A percentile compares a stretch with the other conserved stretches of the same genome.
Conservation (phyloP, 2,113 vertebrate species). For the Struthidea cinerea region DNA sequence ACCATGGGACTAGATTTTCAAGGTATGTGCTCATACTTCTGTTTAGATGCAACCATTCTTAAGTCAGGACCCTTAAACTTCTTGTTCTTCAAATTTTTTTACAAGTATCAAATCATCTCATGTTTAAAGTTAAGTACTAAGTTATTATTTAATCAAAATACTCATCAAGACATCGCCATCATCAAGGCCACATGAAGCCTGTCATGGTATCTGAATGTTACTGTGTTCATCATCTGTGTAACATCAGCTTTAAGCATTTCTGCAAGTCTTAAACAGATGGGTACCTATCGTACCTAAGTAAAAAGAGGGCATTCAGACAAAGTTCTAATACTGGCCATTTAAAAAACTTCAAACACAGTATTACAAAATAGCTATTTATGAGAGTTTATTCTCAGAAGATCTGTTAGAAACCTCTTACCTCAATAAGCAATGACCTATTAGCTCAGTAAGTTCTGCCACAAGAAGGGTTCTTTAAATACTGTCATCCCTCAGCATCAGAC, state of each 20-base stretch:
- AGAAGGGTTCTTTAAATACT: background rate
- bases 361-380: background rate
- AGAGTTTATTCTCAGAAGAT: background rate
- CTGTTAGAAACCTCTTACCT: background rate
- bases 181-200: background rate
- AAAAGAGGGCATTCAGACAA: background rate
- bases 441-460: background rate
- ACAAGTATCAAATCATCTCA: background rate
- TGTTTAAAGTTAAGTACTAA: background rate
- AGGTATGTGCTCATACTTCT: background rate
- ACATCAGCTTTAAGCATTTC: background rate
- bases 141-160: background rate
- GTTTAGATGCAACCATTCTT: background rate
- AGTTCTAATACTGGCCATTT: background rate
- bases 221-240: background rate
- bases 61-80: background rate
- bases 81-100: background rate
- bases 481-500: background rate
- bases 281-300: background rate
- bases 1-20: background rate
- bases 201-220: background rate
- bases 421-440: background rate
- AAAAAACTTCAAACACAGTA: background rate
- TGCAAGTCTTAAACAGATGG: background rate
- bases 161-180: background rate